Evolutionary conservation across 2,113 vertebrate species (phyloP).

Genomic region (Alosa alosa): DNA sequence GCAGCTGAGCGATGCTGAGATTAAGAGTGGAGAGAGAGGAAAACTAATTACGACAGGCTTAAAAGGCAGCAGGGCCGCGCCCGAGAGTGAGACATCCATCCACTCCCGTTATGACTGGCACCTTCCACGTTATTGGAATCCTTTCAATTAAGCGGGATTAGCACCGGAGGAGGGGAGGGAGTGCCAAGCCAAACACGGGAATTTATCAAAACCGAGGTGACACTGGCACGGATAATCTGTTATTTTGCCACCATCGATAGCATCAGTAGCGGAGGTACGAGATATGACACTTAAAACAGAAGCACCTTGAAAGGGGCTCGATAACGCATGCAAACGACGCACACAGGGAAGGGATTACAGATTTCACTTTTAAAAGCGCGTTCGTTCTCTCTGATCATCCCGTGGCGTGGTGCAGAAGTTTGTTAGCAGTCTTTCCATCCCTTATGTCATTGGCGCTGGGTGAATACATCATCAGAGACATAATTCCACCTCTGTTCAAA

Average conservation of each 20-base stretch:
- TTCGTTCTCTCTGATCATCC: neutral
- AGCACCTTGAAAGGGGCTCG: neutral
- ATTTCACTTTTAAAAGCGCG: neutral
- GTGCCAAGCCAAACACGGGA: slow-evolving; percentile 32
- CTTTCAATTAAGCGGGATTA: slow-evolving; percentile 46
- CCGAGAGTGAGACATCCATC: slow-evolving; percentile 49
- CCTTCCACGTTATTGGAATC: slow-evolving; percentile 24
- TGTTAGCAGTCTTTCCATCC: neutral
- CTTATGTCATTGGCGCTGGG: neutral
- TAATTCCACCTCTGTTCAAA: no score
- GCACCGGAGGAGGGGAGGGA: slow-evolving; percentile 35
- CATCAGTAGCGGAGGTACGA: slow-evolving; percentile 10
- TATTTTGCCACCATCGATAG: neutral
- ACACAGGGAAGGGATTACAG: neutral
- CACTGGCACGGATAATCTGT: slow-evolving; percentile 25
- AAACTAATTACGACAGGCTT: slow-evolving; percentile 70
- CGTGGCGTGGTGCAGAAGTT: neutral
- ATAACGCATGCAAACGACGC: neutral
- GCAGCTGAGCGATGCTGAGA: slow-evolving; percentile 60
- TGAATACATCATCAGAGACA: neutral
- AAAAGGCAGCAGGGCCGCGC: slow-evolving; percentile 58
- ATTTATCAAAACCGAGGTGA: slow-evolving; percentile 37
- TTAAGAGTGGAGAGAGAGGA: slow-evolving; percentile 56
- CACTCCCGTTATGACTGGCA: slow-evolving; percentile 31
- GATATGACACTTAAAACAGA: slow-evolving; percentile 22